These are phyloP conservation scores for Amorpha juglandis DNA, from an alignment of 2,888 invertebrate species.

Conservation along the genomic window DNA sequence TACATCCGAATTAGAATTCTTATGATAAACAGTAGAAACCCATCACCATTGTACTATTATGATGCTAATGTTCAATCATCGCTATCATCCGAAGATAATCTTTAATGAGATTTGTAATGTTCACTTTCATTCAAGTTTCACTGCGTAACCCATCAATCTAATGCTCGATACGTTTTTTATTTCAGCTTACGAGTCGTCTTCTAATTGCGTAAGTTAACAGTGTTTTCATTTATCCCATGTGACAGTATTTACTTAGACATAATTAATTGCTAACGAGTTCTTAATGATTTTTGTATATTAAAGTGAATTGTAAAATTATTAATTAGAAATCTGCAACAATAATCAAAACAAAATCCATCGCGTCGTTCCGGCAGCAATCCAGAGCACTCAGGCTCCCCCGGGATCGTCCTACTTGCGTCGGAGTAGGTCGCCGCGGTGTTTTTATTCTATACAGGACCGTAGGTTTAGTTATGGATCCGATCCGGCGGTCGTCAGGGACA, in stretches of 20 bases:
- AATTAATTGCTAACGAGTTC: constrained; percentile 2
- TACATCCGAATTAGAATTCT: constrained; percentile 41
- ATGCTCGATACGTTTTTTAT: constrained; percentile 1
- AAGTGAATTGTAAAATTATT: not conserved
- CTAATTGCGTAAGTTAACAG: constrained; percentile 5
- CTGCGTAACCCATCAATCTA: constrained; percentile 18
- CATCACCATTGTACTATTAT: constrained; percentile 38
- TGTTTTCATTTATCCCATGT: not conserved
- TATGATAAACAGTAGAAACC: constrained; percentile 44
- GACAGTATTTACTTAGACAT: not conserved
- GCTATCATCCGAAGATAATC: constrained; percentile 20
- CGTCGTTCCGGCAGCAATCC: no score
- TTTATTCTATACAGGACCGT: no score
- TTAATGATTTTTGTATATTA: not conserved
- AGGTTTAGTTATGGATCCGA: no score
- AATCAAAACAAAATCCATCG: no score
- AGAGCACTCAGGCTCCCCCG: no score
- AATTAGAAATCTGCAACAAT: no score
- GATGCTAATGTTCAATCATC: constrained; percentile 23
- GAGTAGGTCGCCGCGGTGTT: no score
- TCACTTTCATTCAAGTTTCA: constrained; percentile 23
- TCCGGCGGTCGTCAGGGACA: no score
- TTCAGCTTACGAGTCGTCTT: constrained; percentile 2
- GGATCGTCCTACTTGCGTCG: no score
- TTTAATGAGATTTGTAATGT: constrained; percentile 23